Evolutionary conservation across 2,113 vertebrate genomes (phyloP), one percentile per base, ranked within the genome.

Genomic region (Cyprinodon tularosa): DNA sequence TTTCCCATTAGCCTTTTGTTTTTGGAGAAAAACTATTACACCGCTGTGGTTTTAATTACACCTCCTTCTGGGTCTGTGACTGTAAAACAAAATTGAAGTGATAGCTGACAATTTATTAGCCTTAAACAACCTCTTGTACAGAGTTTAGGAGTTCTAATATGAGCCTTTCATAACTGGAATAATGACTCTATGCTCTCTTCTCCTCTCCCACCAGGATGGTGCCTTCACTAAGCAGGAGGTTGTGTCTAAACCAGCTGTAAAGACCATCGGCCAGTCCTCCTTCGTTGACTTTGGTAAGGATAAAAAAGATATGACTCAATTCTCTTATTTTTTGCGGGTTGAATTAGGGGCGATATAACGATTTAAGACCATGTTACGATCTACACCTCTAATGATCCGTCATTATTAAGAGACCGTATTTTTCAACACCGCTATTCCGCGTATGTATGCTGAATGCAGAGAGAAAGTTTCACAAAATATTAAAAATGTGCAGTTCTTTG

Each of bases 201-300:
- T 37, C 62, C 80, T 13, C 62, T 0, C 39, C 63, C 61, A 20
- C 66, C 66, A 99, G 98, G 95, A 96, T 20, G 97, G 98, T 29
- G 96, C 96, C 88, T 99, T 98, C 91, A 93, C 90, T 69, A 93
- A 74, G 77, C 0, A 44, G 37, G 72, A 78, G 0, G 14, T 66
- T 59, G 60, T 66, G 48, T 70, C 42, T 38, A 37, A 76, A 3
- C 82, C 82, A 9, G 94, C 94, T 4, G 80, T 71, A 61, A 62
- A 68, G 71, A 38, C 71, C 20, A 77, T 97, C 13, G 97, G 98
- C 45, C 97, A 99, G 83, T 98, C 98, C 0, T 95, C 96, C 36
- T 98, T 99, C 86, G 95, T 95, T 5, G 98, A 99, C 92, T 98
- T 99, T 48, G 96, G 98, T 99, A 83, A 96, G 98, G 81, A 69